Conservation (phyloP, 2,888 invertebrate species). For the Geophilus truncorum region DNA sequence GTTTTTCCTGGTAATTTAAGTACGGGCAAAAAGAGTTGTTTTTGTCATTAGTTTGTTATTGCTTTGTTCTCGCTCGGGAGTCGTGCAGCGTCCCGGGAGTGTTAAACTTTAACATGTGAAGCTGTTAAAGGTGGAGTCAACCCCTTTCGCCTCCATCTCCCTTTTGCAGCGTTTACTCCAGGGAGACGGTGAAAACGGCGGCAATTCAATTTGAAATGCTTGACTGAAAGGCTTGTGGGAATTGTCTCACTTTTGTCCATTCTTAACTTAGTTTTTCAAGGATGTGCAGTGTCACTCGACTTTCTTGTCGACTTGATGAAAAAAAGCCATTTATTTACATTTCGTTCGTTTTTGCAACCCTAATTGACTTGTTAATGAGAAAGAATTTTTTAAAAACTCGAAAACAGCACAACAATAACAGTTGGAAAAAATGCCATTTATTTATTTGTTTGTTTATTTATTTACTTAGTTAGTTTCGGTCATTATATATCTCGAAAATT, state of each 20-base stretch:
- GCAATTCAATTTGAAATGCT: conserved; percentile 20
- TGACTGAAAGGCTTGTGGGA: background rate
- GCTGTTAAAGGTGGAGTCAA: conserved; percentile 13
- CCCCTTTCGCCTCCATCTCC: background rate
- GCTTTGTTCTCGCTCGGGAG: background rate
- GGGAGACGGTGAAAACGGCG: conserved; percentile 10
- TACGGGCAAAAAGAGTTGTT: background rate
- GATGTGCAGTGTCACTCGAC: background rate
- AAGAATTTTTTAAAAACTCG: too few species aligned
- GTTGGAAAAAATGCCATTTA: too few species aligned
- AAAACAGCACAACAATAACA: too few species aligned
- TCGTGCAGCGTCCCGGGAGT: background rate
- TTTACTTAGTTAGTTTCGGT: too few species aligned
- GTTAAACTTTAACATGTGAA: conserved; percentile 20
- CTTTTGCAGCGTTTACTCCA: background rate
- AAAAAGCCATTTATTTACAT: too few species aligned
- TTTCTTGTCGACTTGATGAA: too few species aligned
- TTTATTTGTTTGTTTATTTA: too few species aligned
- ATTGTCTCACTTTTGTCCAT: conserved; percentile 15
- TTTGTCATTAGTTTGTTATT: background rate
- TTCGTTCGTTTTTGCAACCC: too few species aligned
- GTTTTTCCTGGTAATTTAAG: background rate
- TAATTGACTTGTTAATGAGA: too few species aligned
- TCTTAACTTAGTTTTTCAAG: background rate
- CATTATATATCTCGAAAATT: too few species aligned